Percentiles rank a stretch among this genome's conserved stretches.
phyloP scores from a whole-genome alignment of 2,797 vertebrate genomes.

The Sus cebifrons region DNA sequence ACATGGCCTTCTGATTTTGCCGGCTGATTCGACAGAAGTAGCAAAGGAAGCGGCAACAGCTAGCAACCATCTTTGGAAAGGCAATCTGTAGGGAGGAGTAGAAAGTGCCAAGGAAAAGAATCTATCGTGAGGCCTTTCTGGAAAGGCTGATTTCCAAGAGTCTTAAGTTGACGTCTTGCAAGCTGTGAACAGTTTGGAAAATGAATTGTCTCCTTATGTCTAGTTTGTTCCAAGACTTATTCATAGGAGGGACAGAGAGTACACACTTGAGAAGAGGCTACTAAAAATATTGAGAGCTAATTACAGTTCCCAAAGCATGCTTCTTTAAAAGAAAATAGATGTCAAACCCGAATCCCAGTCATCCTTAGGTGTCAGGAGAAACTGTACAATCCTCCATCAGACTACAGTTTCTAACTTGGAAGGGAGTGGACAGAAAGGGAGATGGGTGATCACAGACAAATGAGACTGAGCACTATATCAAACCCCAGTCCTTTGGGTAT shows the following conservation, averaged over 20 bases:
- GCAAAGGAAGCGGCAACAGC: conserved; percentile 98
- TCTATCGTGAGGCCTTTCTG: conserved; percentile 9
- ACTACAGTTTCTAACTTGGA: neutral
- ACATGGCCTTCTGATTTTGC: conserved; percentile 99
- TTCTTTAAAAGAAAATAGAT: conserved; percentile 30
- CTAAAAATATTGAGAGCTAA: neutral
- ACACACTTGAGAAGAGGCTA: neutral
- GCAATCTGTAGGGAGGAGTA: conserved; percentile 94
- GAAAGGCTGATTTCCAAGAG: conserved; percentile 64
- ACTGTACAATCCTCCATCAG: neutral
- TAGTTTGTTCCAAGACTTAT: neutral
- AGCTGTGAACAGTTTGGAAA: conserved; percentile 63
- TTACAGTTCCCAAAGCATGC: conserved; percentile 14
- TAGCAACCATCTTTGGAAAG: conserved; percentile 99
- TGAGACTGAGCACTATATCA: neutral
- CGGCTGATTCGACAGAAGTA: conserved; percentile 99
- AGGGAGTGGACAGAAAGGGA: neutral
- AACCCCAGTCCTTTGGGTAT: neutral
- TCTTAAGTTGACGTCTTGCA: conserved; percentile 51
- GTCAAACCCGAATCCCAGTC: neutral
- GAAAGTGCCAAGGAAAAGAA: conserved; percentile 79
- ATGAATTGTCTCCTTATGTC: neutral
- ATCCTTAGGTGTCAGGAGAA: neutral
- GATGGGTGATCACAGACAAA: neutral
- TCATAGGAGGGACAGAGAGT: neutral